Base-by-base conservation (phyloP, 2,113 vertebrate species). In the Podocnemis expansa region DNA sequence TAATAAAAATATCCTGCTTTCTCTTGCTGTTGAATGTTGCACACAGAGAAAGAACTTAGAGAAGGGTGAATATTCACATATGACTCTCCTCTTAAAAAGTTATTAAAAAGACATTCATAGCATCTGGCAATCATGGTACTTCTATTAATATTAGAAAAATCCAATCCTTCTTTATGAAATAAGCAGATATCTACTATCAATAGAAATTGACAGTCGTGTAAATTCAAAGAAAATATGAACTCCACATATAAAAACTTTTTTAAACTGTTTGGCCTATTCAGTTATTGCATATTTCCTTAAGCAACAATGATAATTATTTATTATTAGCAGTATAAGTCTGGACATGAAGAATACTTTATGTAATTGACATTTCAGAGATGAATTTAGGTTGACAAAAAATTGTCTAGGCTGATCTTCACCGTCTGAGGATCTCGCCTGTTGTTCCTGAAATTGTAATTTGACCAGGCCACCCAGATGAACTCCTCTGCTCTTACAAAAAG, bases 11-110 rank as follows among this genome's bases (percentile, higher is more conserved):
- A 88, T 31, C 27, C 63, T 67, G 84, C 85, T 73, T 94, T 85
- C 90, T 95, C 43, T 87, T 87, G 11, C 16, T 93, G n/a, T 63
- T 87, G 49, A 85, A 85, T n/a, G 25, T 49, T 89, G 91, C 49
- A 83, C 47, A 38, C 9, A 5, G 29, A 79, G 88, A 76, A 76
- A 83, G 45, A 49, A 79, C 55, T 85, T 81, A 87, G 41, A 31
- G 54, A 89, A 47, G 11, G 1, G 7, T 41, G 52, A 78, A 5
- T 80, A 83, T 83, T 76, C 56, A 56, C 25, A 12, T 63, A 58
- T 6, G 6, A 93, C 3, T 3, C 2, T 88, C 51, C 63, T 55
- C 55, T 9, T 34, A 89, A 82, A 38, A 82, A 31, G 4, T 1
- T 38, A 55, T 78, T 6, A 14, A 56, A 83, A 91, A n/a, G 3